phyloP scores from a whole-genome alignment of 2,797 vertebrate genomes.

The Liparis tanakae region DNA sequence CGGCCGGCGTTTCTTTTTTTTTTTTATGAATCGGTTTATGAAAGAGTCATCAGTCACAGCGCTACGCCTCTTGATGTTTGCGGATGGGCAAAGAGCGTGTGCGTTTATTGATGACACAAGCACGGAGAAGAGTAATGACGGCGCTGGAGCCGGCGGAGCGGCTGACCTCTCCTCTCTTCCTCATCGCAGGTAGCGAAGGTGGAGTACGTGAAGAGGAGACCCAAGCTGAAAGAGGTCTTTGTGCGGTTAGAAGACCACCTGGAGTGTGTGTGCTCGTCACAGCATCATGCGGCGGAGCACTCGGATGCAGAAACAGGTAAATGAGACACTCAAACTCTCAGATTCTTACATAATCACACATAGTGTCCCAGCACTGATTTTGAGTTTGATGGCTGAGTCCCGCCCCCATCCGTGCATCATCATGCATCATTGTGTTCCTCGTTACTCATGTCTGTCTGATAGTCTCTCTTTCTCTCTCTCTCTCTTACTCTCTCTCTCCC shows the following conservation, averaged over 20 bases:
- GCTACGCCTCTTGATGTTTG: conserved; percentile 40
- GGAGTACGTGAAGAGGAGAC: conserved; percentile 94
- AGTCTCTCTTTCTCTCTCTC: conserved; percentile 19
- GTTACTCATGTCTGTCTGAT: conserved; percentile 25
- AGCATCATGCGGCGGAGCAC: conserved; percentile 89
- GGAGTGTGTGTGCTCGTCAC: conserved; percentile 92
- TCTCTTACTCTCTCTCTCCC: conserved; percentile 39
- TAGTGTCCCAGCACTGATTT: neutral
- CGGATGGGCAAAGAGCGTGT: conserved; percentile 21
- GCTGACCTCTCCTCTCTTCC: conserved; percentile 52
- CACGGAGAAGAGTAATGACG: conserved; percentile 27
- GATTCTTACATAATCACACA: neutral
- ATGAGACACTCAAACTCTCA: neutral
- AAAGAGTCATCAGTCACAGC: conserved; percentile 67
- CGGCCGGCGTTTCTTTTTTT: neutral
- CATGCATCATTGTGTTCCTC: conserved; percentile 28
- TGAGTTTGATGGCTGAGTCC: conserved; percentile 33
- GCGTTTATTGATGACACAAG: conserved; percentile 30
- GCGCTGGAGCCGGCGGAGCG: conserved; percentile 1
- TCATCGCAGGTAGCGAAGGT: conserved; percentile 94
- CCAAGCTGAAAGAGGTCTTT: conserved; percentile 97
- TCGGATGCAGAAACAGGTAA: conserved; percentile 93
- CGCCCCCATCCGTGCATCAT: neutral
- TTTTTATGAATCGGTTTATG: conserved; percentile 58
- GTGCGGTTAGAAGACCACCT: conserved; percentile 97